phyloP scores from a whole-genome alignment of 2,797 vertebrate genomes.

The Epinephelus awoara region DNA sequence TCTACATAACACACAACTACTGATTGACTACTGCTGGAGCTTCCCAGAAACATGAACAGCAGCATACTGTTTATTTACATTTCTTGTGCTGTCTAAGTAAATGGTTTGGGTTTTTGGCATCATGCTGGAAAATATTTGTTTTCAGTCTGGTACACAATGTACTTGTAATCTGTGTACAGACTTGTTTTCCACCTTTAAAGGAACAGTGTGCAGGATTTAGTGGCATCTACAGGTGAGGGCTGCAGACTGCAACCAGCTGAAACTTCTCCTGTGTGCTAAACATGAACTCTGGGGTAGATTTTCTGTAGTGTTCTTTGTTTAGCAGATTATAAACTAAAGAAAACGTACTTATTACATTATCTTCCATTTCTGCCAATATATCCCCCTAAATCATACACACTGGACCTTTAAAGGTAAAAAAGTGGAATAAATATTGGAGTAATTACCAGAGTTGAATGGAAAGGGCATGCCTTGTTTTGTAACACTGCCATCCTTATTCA shows the following conservation, averaged over 20 bases:
- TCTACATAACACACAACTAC: not conserved
- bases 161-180: not conserved
- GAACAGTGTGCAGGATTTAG: no score
- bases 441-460: not conserved
- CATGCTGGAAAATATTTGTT: not conserved
- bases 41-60: constrained; percentile 15
- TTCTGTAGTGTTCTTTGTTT: no score
- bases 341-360: no score
- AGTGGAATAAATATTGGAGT: not conserved
- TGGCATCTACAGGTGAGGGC: no score
- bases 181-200: not conserved
- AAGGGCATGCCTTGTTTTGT: not conserved
- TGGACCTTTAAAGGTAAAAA: not conserved
- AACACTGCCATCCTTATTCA: not conserved
- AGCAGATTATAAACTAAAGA: no score
- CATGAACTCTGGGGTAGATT: no score
- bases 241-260: no score
- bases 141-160: not conserved
- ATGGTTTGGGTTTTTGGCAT: not conserved
- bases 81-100: not conserved
- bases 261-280: no score
- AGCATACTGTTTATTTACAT: not conserved
- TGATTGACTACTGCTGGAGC: not conserved
- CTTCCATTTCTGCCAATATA: no score
- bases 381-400: no score